Percentiles rank a stretch among this genome's conserved stretches.
Evolutionary conservation across 2,888 invertebrate species (phyloP).

Genomic region (Seladonia tumulorum): DNA sequence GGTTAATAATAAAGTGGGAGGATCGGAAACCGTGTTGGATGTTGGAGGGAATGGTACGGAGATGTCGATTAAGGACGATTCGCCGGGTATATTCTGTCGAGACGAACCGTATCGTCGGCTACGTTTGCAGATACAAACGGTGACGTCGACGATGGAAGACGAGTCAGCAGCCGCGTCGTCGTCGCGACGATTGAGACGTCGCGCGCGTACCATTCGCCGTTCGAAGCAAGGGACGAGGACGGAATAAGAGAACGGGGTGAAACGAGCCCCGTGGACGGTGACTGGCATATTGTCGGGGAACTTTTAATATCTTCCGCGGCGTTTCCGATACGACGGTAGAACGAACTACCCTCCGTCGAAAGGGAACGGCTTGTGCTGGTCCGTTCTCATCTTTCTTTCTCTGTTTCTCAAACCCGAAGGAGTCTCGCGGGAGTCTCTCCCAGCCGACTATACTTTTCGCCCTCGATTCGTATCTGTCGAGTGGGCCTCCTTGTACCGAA

Average conservation of each 20-base stretch:
- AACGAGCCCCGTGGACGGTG: constrained; percentile 51
- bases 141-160: constrained; percentile 1
- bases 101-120: not conserved
- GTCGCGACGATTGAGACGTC: constrained; percentile 8
- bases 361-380: constrained; percentile 68
- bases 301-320: constrained; percentile 77
- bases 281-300: constrained; percentile 75
- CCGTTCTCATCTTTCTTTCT: not conserved
- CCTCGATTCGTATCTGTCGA: constrained; percentile 28
- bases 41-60: not conserved
- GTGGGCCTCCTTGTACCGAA: not conserved
- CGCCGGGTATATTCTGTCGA: constrained; percentile 15
- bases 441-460: constrained; percentile 13
- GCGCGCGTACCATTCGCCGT: constrained; percentile 18
- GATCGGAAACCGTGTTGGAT: not conserved
- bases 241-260: constrained; percentile 33
- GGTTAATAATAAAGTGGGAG: not conserved
- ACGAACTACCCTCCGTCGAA: constrained; percentile 64
- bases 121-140: constrained; percentile 29
- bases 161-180: constrained; percentile 32
- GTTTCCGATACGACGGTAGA: constrained; percentile 68
- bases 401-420: not conserved
- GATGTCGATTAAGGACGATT: not conserved
- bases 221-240: constrained; percentile 29
- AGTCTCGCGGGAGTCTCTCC: constrained; percentile 15